Percentiles rank a stretch among this genome's conserved stretches.
These are phyloP conservation scores for Scaptomyza flava DNA, from an alignment of 2,888 invertebrate genomes.

Conservation along the genomic window DNA sequence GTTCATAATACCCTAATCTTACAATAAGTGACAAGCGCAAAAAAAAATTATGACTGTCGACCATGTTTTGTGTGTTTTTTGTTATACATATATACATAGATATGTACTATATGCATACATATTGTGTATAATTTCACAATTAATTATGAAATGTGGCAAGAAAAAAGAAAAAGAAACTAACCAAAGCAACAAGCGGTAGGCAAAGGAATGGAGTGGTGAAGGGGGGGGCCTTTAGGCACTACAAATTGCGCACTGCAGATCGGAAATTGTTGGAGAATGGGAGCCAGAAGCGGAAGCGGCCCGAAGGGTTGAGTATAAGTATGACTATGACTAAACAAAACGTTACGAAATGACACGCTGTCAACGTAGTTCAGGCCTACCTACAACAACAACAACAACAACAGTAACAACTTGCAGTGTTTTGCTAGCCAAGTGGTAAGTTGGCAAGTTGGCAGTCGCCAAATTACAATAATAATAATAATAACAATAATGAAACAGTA, in stretches of 20 bases:
- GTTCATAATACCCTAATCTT: not conserved
- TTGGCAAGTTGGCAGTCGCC: slow-evolving; percentile 39
- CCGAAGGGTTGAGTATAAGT: slow-evolving; percentile 41
- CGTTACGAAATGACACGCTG: slow-evolving; percentile 77
- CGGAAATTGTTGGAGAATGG: not conserved
- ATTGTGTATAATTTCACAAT: slow-evolving; percentile 77
- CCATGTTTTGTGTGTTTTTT: slow-evolving; percentile 57
- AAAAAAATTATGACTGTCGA: slow-evolving; percentile 63
- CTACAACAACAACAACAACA: not conserved
- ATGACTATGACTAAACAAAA: slow-evolving; percentile 77
- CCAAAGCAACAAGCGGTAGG: slow-evolving; percentile 11
- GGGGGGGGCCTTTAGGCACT: slow-evolving; percentile 12
- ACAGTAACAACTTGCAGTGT: not conserved
- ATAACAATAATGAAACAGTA: slow-evolving; percentile 67
- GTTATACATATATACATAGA: not conserved
- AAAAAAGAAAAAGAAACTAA: slow-evolving; percentile 8
- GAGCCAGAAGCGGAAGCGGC: not conserved
- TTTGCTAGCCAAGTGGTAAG: slow-evolving; percentile 15
- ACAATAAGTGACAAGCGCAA: slow-evolving; percentile 55
- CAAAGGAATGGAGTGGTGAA: not conserved
- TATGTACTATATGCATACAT: slow-evolving; percentile 31
- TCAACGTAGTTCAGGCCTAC: slow-evolving; percentile 64
- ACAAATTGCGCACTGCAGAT: slow-evolving; percentile 50
- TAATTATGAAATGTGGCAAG: slow-evolving; percentile 74
- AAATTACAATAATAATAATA: slow-evolving; percentile 77